Evolutionary conservation across 2,797 vertebrate genomes (phyloP).

Genomic region (Bufotes viridis): DNA sequence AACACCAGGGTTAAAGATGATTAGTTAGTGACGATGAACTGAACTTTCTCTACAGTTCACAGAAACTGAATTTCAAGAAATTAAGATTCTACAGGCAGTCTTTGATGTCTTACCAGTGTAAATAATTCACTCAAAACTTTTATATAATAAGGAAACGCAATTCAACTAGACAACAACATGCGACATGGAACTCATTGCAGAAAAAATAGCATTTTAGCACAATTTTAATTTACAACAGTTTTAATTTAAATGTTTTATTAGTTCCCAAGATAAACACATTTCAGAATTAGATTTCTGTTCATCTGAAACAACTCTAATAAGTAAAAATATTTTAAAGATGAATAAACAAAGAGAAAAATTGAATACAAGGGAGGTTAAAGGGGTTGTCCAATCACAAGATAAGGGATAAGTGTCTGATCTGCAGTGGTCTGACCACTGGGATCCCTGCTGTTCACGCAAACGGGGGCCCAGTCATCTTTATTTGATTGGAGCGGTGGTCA

Average conservation of each 20-base stretch:
- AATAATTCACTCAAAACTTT: constrained; percentile 66
- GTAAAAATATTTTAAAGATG: not conserved
- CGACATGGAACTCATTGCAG: constrained; percentile 49
- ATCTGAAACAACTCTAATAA: not conserved
- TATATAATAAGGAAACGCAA: not conserved
- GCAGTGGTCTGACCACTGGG: too few species aligned
- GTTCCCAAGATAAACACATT: constrained; percentile 52
- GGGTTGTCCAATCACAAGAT: not conserved
- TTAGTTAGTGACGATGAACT: constrained; percentile 71
- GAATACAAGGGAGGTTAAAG: not conserved
- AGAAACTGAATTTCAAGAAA: constrained; percentile 67
- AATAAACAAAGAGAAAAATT: not conserved
- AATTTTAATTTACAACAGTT: constrained; percentile 69
- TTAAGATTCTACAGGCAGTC: constrained; percentile 67
- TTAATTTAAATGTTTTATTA: constrained; percentile 58
- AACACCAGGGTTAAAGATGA: constrained; percentile 71
- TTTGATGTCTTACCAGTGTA: constrained; percentile 73
- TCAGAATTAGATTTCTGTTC: not conserved
- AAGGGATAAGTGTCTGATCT: too few species aligned
- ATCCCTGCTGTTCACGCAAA: too few species aligned
- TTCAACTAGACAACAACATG: too few species aligned
- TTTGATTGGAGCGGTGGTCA: too few species aligned
- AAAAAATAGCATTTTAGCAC: constrained; percentile 67
- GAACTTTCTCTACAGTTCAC: constrained; percentile 72
- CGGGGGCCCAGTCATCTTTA: too few species aligned